Conservation (phyloP, 2,888 invertebrate genomes). For the Acrocyrtus sp. region DNA sequence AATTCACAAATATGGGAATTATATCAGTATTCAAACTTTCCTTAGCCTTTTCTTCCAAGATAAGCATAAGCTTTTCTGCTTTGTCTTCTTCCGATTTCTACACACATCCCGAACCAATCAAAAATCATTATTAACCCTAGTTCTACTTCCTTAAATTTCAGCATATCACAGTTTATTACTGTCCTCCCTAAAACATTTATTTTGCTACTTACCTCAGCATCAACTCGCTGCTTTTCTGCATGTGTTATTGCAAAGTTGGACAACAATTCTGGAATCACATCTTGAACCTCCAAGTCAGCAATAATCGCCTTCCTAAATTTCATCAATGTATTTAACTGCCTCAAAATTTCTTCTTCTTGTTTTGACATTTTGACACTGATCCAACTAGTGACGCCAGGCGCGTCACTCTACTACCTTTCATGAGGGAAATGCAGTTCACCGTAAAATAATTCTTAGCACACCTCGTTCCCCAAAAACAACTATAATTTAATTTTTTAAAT, state of each 20-base stretch:
- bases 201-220: constrained; percentile 61
- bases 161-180: too few relatives aligned
- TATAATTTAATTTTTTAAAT: too few relatives aligned
- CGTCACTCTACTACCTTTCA: too few relatives aligned
- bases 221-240: constrained; percentile 63
- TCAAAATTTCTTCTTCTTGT: constrained; percentile 27
- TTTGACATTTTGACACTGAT: constrained; percentile 17
- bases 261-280: constrained; percentile 69
- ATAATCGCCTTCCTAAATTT: constrained; percentile 67
- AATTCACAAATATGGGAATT: constrained; percentile 52
- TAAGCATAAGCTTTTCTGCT: constrained; percentile 44
- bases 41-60: constrained; percentile 48
- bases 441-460: too few relatives aligned
- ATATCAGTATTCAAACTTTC: constrained; percentile 18
- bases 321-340: constrained; percentile 18
- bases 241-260: constrained; percentile 67
- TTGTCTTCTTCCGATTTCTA: constrained; percentile 55
- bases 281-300: constrained; percentile 69
- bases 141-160: too few relatives aligned
- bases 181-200: background rate
- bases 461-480: too few relatives aligned
- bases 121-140: too few relatives aligned
- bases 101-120: background rate
- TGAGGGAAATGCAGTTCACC: too few relatives aligned
- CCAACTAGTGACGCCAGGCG: too few relatives aligned